A percentile compares a stretch with the other conserved stretches of the same genome.
These are phyloP conservation scores for Prostheceraeus crozeri DNA, from an alignment of 2,888 invertebrate species.

Conservation along the genomic window DNA sequence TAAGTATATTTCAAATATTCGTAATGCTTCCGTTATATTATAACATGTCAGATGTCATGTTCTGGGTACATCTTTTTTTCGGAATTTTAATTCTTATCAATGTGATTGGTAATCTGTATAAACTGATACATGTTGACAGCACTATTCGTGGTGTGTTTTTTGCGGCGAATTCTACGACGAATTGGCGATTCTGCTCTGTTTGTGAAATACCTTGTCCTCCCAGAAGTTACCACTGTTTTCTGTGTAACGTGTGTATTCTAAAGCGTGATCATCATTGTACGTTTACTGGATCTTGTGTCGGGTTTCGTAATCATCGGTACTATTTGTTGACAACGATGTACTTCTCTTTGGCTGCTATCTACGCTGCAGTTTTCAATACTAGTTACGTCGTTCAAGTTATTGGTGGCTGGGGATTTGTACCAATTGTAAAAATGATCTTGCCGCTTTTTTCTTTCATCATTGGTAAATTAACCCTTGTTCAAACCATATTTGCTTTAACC, in stretches of 20 bases:
- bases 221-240: constrained; percentile 70
- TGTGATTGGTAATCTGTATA: constrained; percentile 23
- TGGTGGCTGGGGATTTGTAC: neutral
- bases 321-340: constrained; percentile 35
- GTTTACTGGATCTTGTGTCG: constrained; percentile 30
- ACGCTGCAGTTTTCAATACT: constrained; percentile 28
- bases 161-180: neutral
- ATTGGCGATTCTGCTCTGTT: constrained; percentile 47
- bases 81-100: constrained; percentile 28
- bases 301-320: constrained; percentile 31
- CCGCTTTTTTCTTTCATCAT: constrained; percentile 24
- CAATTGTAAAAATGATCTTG: neutral
- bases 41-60: no score
- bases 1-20: no score
- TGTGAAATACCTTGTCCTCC: constrained; percentile 68
- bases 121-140: constrained; percentile 2
- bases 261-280: constrained; percentile 60
- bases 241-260: constrained; percentile 71
- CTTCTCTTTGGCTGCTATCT: constrained; percentile 27
- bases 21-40: no score
- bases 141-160: constrained; percentile 23
- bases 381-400: neutral
- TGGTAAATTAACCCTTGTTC: constrained; percentile 17
- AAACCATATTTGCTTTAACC: constrained; percentile 16
- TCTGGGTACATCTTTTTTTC: constrained; percentile 24